Evolutionary conservation across 2,888 invertebrate species (phyloP).

Genomic region (Tetropium fuscum): DNA sequence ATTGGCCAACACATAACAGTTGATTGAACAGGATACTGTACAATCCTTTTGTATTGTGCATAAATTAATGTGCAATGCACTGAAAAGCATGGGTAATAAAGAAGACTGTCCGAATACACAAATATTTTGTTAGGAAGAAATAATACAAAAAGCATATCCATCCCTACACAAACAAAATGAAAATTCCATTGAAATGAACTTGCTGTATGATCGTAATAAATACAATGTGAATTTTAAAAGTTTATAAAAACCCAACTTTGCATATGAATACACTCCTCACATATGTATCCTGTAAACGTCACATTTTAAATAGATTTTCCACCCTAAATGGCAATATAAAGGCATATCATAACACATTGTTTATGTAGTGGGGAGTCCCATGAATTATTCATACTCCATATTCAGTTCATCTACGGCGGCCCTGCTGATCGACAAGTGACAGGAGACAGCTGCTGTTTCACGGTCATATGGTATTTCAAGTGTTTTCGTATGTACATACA

Average conservation of each 20-base stretch:
- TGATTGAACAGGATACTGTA: constrained; percentile 42
- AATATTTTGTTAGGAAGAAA: constrained; percentile 55
- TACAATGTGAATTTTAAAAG: constrained; percentile 36
- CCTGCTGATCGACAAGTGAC: constrained; percentile 65
- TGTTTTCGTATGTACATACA: constrained; percentile 57
- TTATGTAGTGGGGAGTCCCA: constrained; percentile 59
- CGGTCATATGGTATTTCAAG: constrained; percentile 59
- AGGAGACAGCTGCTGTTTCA: constrained; percentile 66
- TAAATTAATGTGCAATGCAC: constrained; percentile 38
- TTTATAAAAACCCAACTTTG: constrained; percentile 58
- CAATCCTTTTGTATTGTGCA: constrained; percentile 35
- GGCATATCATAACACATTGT: constrained; percentile 63
- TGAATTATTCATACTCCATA: constrained; percentile 63
- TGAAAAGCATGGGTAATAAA: constrained; percentile 44
- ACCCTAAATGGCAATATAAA: constrained; percentile 64
- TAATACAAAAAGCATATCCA: constrained; percentile 48
- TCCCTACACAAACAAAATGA: constrained; percentile 40
- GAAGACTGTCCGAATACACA: constrained; percentile 46
- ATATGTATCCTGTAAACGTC: constrained; percentile 65
- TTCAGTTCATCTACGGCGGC: constrained; percentile 59
- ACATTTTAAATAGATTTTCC: constrained; percentile 65
- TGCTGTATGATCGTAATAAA: constrained; percentile 36
- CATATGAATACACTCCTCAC: constrained; percentile 61
- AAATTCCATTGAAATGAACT: constrained; percentile 51
- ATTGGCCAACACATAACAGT: constrained; percentile 30